A percentile compares a stretch with the other conserved stretches of the same genome.
Conservation (phyloP, 1,140 invertebrate genomes). For the Heterodera carotae region DNA sequence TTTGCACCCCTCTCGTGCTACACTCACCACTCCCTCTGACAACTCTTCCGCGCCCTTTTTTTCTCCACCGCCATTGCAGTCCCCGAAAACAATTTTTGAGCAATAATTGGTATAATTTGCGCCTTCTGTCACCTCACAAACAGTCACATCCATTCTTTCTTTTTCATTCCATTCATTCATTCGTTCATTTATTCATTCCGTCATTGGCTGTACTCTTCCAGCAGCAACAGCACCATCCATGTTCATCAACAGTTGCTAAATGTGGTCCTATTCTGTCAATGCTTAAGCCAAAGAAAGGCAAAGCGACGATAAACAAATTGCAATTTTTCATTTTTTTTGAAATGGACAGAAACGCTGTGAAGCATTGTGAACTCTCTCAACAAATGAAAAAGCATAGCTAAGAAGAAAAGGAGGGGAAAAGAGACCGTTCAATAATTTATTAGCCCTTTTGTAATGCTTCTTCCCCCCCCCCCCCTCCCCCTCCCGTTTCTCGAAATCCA, state of each 20-base stretch:
- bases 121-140: not conserved
- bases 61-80: not conserved
- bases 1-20: not conserved
- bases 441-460: not conserved
- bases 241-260: too few relatives aligned
- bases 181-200: not conserved
- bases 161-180: slow-evolving; percentile 12
- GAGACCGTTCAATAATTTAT: too few relatives aligned
- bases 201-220: too few relatives aligned
- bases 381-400: too few relatives aligned
- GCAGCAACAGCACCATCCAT: too few relatives aligned
- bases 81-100: slow-evolving; percentile 5
- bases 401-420: too few relatives aligned
- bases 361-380: too few relatives aligned
- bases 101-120: slow-evolving; percentile 20
- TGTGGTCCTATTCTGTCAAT: too few relatives aligned
- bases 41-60: not conserved
- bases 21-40: not conserved
- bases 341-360: too few relatives aligned
- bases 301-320: too few relatives aligned
- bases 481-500: not conserved
- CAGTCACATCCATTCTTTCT: not conserved
- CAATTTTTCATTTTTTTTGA: too few relatives aligned
- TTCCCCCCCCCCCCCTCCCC: not conserved
- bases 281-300: too few relatives aligned